Evolutionary conservation across 2,888 invertebrate species (phyloP).

Genomic region (Chaetogeoica ovagalla): DNA sequence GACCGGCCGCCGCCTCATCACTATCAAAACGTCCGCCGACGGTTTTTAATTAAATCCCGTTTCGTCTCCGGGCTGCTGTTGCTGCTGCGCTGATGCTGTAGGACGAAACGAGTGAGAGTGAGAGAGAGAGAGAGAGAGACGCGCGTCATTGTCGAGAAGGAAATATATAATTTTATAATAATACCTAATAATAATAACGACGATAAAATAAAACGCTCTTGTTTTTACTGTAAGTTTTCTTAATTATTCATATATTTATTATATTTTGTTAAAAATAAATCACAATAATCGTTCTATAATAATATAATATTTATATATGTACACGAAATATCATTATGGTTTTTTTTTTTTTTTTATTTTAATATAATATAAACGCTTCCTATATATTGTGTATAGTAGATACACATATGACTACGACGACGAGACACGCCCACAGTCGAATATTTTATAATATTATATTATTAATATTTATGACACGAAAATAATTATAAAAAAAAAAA

Average conservation of each 20-base stretch:
- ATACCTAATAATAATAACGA: background rate
- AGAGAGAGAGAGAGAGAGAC: no score
- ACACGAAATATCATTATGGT: background rate
- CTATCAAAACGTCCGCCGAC: background rate
- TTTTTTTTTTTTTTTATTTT: background rate
- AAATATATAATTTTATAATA: no score
- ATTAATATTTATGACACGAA: no score
- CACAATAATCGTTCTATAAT: slow-evolving; percentile 28
- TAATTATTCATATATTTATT: slow-evolving; percentile 15
- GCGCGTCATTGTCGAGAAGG: no score
- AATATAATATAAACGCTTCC: background rate
- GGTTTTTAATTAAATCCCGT: slow-evolving; percentile 44
- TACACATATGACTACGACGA: slow-evolving; percentile 12
- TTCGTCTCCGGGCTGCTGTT: no score
- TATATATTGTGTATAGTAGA: slow-evolving; percentile 12
- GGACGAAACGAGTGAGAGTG: no score
- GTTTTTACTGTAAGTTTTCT: background rate
- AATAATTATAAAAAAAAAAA: background rate
- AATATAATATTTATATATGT: no score
- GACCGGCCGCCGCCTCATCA: no score
- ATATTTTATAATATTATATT: no score
- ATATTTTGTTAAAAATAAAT: slow-evolving; percentile 50
- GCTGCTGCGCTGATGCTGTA: no score
- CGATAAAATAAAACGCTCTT: background rate
- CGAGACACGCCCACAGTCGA: no score